Base-by-base conservation (phyloP, 2,113 vertebrate genomes). In the Helogale parvula region DNA sequence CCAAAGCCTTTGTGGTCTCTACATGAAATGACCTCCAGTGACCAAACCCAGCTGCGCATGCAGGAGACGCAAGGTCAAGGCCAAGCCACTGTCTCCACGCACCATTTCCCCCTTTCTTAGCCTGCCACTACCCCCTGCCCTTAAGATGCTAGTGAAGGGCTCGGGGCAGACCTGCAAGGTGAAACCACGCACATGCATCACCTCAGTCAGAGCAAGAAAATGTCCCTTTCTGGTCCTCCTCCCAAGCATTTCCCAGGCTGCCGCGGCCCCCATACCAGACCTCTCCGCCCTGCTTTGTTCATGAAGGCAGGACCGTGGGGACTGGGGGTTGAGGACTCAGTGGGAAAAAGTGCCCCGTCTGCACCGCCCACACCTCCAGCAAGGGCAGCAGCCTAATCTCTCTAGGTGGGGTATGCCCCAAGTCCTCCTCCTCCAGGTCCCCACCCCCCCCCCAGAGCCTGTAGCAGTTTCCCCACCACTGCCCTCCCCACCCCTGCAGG, bases 211-310 rank as follows among this genome's bases (percentile, higher is more conserved):
- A 54, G 29, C 45, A 35, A 38, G 86, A 84, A 50, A 15, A 31
- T 33, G 0, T 3, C 7, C 41, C 47, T 0, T 38, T 54, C 45
- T 6, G 1, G 66, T 21, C 92, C 10, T 54, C 72, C 41, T 0
- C 0, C 69, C 3, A n/a, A n/a, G 72, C 47, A 8, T 65, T 19
- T 69, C 47, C 12, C 35, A 21, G 35, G 50, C 82, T 68, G n/a
- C 71, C 27, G 0, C 1, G 0, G 57, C 16, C 45, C 57, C 82
- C 3, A 3, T 5, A 10, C 68, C 57, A 3, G 50, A 63, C 50
- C 81, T 23, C 31, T 27, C 4, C 21, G 0, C 60, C 60, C 35
- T n/a, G 19, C 88, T 85, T 3, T 77, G 69, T 50, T 69, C n/a
- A 23, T 17, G 25, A 85, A 68, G 31, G 47, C 5, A 9, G 63